Base-by-base conservation (phyloP, 2,888 invertebrate species). In the Hemistola chrysoprasaria region DNA sequence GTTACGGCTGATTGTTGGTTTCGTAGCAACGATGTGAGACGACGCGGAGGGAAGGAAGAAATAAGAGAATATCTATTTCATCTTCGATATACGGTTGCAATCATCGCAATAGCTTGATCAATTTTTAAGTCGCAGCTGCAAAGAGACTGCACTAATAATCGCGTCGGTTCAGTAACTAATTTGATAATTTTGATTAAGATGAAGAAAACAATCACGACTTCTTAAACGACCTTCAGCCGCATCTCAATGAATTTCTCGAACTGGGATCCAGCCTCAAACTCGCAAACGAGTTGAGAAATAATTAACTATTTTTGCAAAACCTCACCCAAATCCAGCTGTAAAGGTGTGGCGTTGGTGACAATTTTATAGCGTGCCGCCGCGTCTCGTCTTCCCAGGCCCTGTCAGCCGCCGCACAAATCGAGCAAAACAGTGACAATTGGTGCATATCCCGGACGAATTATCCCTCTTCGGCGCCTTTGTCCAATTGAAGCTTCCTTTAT, bases 391-490 rank as follows among this genome's bases (percentile, higher is more conserved):
- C 71, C 69, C 72, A 67, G 56, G 69, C 50, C 60, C 54, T 67
- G 78, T 82, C 85, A 74, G 55, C 53, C 59, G 65, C 67, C 65
- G 66, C 66, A 66, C 71, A 80, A 86, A 82, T 57, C 61, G 68
- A 80, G 59, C 76, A 86, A 83, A 81, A 84, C 77, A 65, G 87
- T 84, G 87, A 80, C 87, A 84, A 87, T 87, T 87, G 86, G 87
- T 86, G 87, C 88, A 87, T 87, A 87, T 84, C 77, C 78, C 67
- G 78, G 73, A 82, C 83, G 86, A 87, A 87, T 87, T 87, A 87
- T 84, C 81, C 78, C 62, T 64, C 67, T 80, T 84, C 88, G 87
- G 86, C 82, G 86, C 83, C 87, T 87, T 85, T 87, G 87, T 85
- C 76, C 79, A 85, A 83, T 85, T 82, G 83, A 76, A 77, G 38